Evolutionary conservation across 2,888 invertebrate genomes (phyloP), one percentile per base, ranked within the genome.

Genomic region (Apomyelois bistriatella): DNA sequence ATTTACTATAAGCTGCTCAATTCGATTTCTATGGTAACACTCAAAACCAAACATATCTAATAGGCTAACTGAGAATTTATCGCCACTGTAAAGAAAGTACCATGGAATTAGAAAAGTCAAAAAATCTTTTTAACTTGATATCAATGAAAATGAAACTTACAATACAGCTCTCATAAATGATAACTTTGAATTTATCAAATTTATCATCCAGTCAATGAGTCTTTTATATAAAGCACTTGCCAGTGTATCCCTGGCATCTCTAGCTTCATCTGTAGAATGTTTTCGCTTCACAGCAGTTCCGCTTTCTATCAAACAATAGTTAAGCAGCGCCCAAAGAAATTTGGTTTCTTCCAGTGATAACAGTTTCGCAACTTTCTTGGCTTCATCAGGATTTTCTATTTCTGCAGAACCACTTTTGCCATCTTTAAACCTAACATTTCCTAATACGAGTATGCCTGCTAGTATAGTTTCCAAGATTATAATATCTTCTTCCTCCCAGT

Each of bases 31-130:
- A 64, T 94, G 93, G 76, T 95, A 97, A 74, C 97, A 97, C 88
- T 98, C 98, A 73, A 98, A 98, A 0, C 98, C 98, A 72, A 95
- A 97, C 83, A 97, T 93, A 75, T 98, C 98, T 67, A 97, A 85
- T 51, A 98, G 84, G 65, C 95, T 94, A 43, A 98, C 93, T 43
- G 94, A 93, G 72, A 94, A 94, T 70, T 94, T 94, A 66, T 97
- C 96, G 4, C 97, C 97, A 72, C 98, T 98, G 79, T 92, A 51
- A 61, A 54, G 50, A 38, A 30, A 22, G 2, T 22, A 22, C 22
- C 22, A 22, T 22, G 22, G 2, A 22, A 22, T 22, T 22, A 22
- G 22, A 22, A 22, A 5, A 22, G 2, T 22, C 5, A 22, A 22
- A 30, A 48, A 37, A 42, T 40, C n/a, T 15, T 12, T 16, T 16